Evolutionary conservation across 2,888 invertebrate species (phyloP).

Genomic region (Acanthosepion pharaonis): DNA sequence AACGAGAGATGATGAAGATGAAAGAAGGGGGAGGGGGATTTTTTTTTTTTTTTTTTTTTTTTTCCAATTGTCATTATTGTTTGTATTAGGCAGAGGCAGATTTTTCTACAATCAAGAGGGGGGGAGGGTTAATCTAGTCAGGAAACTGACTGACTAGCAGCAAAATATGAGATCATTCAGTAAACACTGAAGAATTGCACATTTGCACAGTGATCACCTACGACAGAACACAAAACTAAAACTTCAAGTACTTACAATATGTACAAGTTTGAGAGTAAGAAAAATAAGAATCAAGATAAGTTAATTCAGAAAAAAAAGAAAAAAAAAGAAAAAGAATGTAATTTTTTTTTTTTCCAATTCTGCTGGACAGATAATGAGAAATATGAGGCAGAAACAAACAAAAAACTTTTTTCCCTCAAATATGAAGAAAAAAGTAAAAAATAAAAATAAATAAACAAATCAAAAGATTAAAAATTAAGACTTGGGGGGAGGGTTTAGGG

Average conservation of each 20-base stretch:
- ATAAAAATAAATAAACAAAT: not conserved
- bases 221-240: not conserved
- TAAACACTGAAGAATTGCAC: not conserved
- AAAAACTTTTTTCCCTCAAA: not conserved
- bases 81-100: too few species aligned
- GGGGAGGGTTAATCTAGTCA: not conserved
- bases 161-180: constrained; percentile 33
- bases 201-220: not conserved
- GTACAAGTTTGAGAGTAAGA: constrained; percentile 41
- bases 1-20: not conserved
- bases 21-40: not conserved
- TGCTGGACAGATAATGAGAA: not conserved
- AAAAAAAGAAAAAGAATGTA: not conserved
- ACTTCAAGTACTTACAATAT: constrained; percentile 42
- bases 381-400: not conserved
- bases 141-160: not conserved
- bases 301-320: not conserved
- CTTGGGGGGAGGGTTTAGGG: not conserved
- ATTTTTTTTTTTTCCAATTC: too few species aligned
- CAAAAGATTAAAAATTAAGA: not conserved
- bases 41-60: not conserved
- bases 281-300: constrained; percentile 39
- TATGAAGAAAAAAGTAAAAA: not conserved
- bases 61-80: too few species aligned
- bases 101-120: not conserved